Percentiles rank a stretch among this genome's conserved stretches.
These are phyloP conservation scores for Penaeus monodon DNA, from an alignment of 2,888 invertebrate genomes.

Conservation along the genomic window DNA sequence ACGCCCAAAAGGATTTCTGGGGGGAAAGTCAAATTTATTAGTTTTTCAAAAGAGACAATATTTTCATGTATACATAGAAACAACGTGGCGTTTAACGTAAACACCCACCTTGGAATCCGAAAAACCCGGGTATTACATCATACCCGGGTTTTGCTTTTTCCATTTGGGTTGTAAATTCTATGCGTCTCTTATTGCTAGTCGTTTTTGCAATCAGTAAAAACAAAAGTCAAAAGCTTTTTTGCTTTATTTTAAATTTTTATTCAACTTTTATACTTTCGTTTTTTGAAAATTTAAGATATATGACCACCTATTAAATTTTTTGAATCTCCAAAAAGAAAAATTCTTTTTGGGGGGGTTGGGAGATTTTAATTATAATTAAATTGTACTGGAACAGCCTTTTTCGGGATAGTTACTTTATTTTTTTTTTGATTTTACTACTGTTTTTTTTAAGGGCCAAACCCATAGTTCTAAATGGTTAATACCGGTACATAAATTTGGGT, in stretches of 20 bases:
- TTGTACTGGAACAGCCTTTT: conserved; percentile 57
- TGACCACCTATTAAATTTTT: conserved; percentile 26
- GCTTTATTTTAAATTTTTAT: conserved; percentile 50
- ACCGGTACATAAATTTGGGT: conserved; percentile 49
- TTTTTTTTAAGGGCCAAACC: conserved; percentile 47
- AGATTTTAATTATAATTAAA: conserved; percentile 41
- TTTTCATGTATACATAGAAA: too few species aligned
- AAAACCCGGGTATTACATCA: too few species aligned
- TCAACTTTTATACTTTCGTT: conserved; percentile 30
- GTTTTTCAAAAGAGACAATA: too few species aligned
- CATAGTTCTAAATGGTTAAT: conserved; percentile 55
- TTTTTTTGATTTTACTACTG: conserved; percentile 53
- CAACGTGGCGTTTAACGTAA: too few species aligned
- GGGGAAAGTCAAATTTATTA: too few species aligned
- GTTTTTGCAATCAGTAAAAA: conserved; percentile 56
- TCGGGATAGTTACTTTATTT: conserved; percentile 38
- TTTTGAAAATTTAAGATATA: conserved; percentile 18
- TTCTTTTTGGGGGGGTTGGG: neutral
- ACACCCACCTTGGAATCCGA: too few species aligned
- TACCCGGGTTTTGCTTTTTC: conserved; percentile 21
- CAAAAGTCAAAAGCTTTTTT: conserved; percentile 37
- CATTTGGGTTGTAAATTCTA: conserved; percentile 35
- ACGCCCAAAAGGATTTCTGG: too few species aligned
- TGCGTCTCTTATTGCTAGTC: conserved; percentile 56
- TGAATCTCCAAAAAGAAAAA: conserved; percentile 5